Conservation (phyloP, 2,888 invertebrate species). For the Oscheius myriophilus region DNA sequence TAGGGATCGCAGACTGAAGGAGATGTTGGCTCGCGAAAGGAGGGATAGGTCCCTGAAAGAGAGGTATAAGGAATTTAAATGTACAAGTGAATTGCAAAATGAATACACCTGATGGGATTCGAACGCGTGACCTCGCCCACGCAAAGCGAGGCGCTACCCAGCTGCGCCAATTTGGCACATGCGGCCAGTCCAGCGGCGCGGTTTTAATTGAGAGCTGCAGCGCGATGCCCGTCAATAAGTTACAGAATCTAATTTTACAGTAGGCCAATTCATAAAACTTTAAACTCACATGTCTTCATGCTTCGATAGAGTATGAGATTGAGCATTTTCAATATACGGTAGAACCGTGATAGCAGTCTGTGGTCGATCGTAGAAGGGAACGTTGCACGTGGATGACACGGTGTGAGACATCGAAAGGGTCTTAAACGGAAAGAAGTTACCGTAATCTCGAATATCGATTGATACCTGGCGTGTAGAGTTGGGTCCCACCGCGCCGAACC, state of each 20-base stretch:
- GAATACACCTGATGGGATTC: too few relatives aligned
- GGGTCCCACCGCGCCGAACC: slow-evolving; percentile 54
- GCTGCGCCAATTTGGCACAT: too few relatives aligned
- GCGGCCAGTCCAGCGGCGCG: too few relatives aligned
- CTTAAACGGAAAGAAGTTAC: slow-evolving; percentile 18
- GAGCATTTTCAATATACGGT: slow-evolving; percentile 37
- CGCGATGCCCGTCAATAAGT: too few relatives aligned
- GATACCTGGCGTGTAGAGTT: slow-evolving; percentile 23
- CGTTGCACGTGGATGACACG: slow-evolving; percentile 51
- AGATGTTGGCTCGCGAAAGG: slow-evolving; percentile 50
- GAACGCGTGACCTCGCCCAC: too few relatives aligned
- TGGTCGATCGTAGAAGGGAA: slow-evolving; percentile 52
- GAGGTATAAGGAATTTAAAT: not conserved
- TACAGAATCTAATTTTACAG: too few relatives aligned
- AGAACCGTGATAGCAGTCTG: slow-evolving; percentile 33
- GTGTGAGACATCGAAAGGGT: slow-evolving; percentile 50
- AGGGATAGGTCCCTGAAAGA: slow-evolving; percentile 53
- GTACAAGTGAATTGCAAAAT: not conserved
- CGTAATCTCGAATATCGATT: not conserved
- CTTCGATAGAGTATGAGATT: slow-evolving; percentile 35
- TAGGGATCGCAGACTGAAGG: slow-evolving; percentile 56
- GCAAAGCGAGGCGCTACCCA: too few relatives aligned
- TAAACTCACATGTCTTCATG: slow-evolving; percentile 28
- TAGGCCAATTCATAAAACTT: too few relatives aligned
- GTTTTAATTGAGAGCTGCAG: too few relatives aligned